These are phyloP conservation scores for Melanerpes formicivorus DNA, from an alignment of 2,113 vertebrate genomes.

Conservation along the genomic window DNA sequence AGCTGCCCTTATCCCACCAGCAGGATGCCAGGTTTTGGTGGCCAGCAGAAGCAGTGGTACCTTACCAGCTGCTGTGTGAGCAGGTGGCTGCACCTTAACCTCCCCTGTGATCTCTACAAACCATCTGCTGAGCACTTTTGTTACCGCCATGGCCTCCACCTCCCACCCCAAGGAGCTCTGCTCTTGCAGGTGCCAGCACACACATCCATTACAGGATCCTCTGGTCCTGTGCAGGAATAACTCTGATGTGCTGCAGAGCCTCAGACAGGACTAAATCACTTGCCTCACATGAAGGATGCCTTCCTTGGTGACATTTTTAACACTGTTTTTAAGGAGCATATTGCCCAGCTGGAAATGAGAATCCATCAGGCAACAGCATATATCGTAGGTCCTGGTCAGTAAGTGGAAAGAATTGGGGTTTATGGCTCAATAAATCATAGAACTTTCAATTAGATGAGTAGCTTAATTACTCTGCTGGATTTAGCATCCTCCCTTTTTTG, in stretches of 20 bases:
- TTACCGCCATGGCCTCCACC: not conserved
- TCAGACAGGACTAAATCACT: slow-evolving; percentile 41
- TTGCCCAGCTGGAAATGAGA: slow-evolving; percentile 72
- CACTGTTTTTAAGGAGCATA: slow-evolving; percentile 56
- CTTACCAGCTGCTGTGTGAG: not conserved
- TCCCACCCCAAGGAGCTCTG: not conserved
- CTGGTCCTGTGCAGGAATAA: not conserved
- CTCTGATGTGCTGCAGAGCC: not conserved
- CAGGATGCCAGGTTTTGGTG: not conserved
- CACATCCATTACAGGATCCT: not conserved
- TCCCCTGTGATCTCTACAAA: not conserved
- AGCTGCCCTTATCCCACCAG: not conserved
- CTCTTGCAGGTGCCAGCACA: not conserved
- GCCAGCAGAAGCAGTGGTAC: not conserved
- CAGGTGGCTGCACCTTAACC: not conserved
- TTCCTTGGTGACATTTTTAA: slow-evolving; percentile 62
- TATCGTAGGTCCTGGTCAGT: slow-evolving; percentile 66
- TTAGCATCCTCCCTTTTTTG: slow-evolving; percentile 66
- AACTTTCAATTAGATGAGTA: slow-evolving; percentile 68
- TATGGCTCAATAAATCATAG: slow-evolving; percentile 68
- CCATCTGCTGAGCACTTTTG: not conserved
- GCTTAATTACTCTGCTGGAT: slow-evolving; percentile 66
- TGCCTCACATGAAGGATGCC: slow-evolving; percentile 47
- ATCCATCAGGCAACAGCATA: slow-evolving; percentile 61
- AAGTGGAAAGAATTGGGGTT: slow-evolving; percentile 72